Conservation (phyloP, 1,140 invertebrate genomes). For the Xylocopa sonorina region DNA sequence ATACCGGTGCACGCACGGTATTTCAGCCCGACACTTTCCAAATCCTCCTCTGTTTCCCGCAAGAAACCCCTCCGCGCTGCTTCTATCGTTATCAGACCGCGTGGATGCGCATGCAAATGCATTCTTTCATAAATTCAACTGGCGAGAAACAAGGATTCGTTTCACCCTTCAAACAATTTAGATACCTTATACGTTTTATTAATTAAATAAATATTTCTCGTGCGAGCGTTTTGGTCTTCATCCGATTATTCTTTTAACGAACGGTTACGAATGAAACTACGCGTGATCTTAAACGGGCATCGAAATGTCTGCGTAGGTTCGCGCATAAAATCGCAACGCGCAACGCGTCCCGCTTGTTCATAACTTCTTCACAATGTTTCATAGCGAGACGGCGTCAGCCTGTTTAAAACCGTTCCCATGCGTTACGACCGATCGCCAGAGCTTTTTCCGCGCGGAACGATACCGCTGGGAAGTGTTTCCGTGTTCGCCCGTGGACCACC, state of each 20-base stretch:
- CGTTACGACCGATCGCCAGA: not conserved
- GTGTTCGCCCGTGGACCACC: constrained; percentile 64
- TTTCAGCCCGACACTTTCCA: constrained; percentile 40
- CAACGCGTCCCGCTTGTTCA: too few species aligned
- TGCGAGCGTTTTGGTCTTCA: too few species aligned
- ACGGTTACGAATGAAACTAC: not conserved
- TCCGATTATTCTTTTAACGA: not conserved
- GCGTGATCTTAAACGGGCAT: not conserved
- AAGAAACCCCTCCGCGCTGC: not conserved
- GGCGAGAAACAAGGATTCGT: too few species aligned
- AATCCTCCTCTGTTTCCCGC: constrained; percentile 23
- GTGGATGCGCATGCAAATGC: too few species aligned
- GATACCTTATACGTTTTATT: too few species aligned
- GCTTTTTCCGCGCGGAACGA: not conserved
- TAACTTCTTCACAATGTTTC: not conserved
- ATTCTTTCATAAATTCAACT: too few species aligned
- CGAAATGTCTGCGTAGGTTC: not conserved
- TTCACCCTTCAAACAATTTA: too few species aligned
- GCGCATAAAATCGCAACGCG: not conserved
- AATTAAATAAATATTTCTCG: too few species aligned
- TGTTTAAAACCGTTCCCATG: constrained; percentile 17
- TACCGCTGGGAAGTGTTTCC: constrained; percentile 51
- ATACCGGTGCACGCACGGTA: not conserved
- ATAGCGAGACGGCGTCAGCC: constrained; percentile 17
- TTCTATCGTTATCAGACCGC: not conserved